A percentile compares a stretch with the other conserved stretches of the same genome.
phyloP scores from a whole-genome alignment of 2,888 invertebrate species.

The Seladonia tumulorum region DNA sequence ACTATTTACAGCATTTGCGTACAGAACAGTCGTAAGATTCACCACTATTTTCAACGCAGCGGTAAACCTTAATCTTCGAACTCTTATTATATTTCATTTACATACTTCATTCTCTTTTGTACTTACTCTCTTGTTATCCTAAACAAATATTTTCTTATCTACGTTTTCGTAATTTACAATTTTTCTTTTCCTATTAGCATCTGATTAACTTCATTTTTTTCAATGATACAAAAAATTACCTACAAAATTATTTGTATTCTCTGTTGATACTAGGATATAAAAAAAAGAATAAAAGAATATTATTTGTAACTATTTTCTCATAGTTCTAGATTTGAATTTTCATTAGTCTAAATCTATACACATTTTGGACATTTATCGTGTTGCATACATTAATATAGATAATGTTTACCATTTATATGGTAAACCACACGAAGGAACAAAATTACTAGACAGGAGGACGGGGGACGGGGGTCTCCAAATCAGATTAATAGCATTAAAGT shows the following conservation, averaged over 20 bases:
- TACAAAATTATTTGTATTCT: slow-evolving; percentile 43
- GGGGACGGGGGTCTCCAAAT: neutral
- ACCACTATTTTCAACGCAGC: slow-evolving; percentile 35
- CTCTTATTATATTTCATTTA: slow-evolving; percentile 46
- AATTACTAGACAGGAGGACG: neutral
- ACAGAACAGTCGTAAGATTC: slow-evolving; percentile 57
- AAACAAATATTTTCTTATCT: slow-evolving; percentile 44
- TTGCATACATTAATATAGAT: slow-evolving; percentile 13
- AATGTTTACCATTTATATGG: neutral
- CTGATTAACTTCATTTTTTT: slow-evolving; percentile 21
- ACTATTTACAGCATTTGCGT: slow-evolving; percentile 72
- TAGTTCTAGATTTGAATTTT: slow-evolving; percentile 43
- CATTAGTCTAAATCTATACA: slow-evolving; percentile 63
- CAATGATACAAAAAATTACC: slow-evolving; percentile 47
- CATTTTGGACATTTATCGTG: slow-evolving; percentile 51
- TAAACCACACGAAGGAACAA: slow-evolving; percentile 20
- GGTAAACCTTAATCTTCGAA: slow-evolving; percentile 42
- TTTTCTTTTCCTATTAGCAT: slow-evolving; percentile 22
- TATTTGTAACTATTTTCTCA: slow-evolving; percentile 22
- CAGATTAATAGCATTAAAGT: slow-evolving; percentile 12
- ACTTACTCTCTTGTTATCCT: slow-evolving; percentile 60
- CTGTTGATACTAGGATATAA: slow-evolving; percentile 1
- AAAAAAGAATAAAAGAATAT: slow-evolving; percentile 36
- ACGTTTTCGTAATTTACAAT: slow-evolving; percentile 52
- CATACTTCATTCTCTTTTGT: slow-evolving; percentile 59